Percentiles rank a stretch among this genome's conserved stretches.
phyloP scores from a whole-genome alignment of 2,797 vertebrate genomes.

The Sebastolobus altivelis region DNA sequence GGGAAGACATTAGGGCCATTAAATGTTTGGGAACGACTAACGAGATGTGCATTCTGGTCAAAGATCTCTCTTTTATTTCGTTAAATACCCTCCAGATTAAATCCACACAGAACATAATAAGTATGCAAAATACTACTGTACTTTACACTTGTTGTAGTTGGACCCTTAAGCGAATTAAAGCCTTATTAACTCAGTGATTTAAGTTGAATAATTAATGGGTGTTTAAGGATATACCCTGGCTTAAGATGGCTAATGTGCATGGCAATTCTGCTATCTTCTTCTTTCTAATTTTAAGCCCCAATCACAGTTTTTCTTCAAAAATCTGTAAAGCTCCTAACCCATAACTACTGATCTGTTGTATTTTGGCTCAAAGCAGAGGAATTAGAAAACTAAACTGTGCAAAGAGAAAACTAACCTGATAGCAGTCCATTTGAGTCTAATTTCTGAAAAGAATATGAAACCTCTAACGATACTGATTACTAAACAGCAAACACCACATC shows the following conservation, averaged over 20 bases:
- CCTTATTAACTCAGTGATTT: slow-evolving; percentile 53
- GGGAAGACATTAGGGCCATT: slow-evolving; percentile 50
- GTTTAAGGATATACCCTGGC: slow-evolving; percentile 50
- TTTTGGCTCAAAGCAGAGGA: not conserved
- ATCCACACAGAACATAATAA: slow-evolving; percentile 20
- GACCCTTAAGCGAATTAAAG: slow-evolving; percentile 50
- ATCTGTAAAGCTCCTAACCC: not conserved
- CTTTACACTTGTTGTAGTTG: slow-evolving; percentile 5
- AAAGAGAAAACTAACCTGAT: not conserved
- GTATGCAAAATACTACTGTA: not conserved
- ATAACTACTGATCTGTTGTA: not conserved
- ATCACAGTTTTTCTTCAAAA: slow-evolving; percentile 31
- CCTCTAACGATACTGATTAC: not conserved
- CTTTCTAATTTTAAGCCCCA: slow-evolving; percentile 61
- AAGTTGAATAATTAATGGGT: slow-evolving; percentile 70
- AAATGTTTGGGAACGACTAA: slow-evolving; percentile 66
- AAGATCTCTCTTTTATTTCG: not conserved
- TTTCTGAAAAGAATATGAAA: slow-evolving; percentile 1
- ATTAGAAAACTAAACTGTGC: not conserved
- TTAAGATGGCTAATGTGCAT: slow-evolving; percentile 52
- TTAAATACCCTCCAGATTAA: slow-evolving; percentile 12
- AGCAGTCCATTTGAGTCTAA: not conserved
- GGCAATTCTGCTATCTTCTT: slow-evolving; percentile 49
- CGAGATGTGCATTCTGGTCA: slow-evolving; percentile 51
- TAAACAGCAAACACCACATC: not conserved